Evolutionary conservation across 2,797 vertebrate species (phyloP).

Genomic region (Zalophus californianus): DNA sequence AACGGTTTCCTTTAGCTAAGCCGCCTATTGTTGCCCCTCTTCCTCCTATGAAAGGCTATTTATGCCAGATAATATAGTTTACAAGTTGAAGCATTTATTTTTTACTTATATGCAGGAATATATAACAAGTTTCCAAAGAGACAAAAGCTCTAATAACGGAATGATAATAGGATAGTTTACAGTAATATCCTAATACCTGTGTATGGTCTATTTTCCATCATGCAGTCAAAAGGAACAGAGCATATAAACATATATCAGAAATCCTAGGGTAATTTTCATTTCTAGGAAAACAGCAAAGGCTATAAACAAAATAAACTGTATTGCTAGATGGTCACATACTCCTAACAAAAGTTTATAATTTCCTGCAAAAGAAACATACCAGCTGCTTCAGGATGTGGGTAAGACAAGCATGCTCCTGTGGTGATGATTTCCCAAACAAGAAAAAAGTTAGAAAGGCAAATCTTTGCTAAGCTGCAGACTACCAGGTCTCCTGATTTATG

Average conservation of each 20-base stretch:
- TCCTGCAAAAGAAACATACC: slow-evolving; percentile 77
- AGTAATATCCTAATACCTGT: background rate
- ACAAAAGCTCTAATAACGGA: background rate
- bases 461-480: slow-evolving; percentile 62
- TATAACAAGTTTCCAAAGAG: background rate
- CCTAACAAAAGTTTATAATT: slow-evolving; percentile 73
- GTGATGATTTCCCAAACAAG: slow-evolving; percentile 78
- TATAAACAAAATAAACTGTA: slow-evolving; percentile 52
- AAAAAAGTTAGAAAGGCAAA: slow-evolving; percentile 65
- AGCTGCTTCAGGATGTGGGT: slow-evolving; percentile 80
- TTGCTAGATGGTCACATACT: slow-evolving; percentile 63
- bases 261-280: slow-evolving; percentile 54
- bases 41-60: background rate
- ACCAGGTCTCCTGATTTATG: slow-evolving; percentile 45
- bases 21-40: background rate
- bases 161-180: background rate
- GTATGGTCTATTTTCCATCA: background rate
- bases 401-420: slow-evolving; percentile 77
- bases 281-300: slow-evolving; percentile 47
- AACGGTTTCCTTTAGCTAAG: background rate
- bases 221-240: slow-evolving; percentile 16
- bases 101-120: background rate
- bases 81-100: background rate
- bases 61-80: background rate
- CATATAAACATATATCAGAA: background rate